Conservation (phyloP, 92 coral and sea anemone species). For the Anthopleura xanthogrammica region DNA sequence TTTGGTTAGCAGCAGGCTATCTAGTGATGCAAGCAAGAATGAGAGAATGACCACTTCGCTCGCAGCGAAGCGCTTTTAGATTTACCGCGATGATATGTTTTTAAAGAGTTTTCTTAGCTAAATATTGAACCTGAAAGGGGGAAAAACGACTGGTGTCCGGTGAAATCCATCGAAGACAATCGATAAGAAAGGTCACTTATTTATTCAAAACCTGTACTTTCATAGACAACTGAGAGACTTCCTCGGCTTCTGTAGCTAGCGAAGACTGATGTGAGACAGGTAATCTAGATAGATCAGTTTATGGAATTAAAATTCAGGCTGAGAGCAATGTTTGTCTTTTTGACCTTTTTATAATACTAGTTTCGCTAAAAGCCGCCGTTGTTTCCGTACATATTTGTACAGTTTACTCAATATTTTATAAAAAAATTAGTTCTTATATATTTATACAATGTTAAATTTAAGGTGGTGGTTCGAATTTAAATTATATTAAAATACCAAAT, state of each 20-base stretch:
- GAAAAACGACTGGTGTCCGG: conserved; percentile 13
- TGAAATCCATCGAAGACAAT: conserved; percentile 1
- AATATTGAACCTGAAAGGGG: not conserved
- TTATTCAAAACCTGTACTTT: not conserved
- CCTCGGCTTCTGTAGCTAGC: conserved; percentile 7
- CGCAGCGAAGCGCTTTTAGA: conserved; percentile 11
- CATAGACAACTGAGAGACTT: not conserved
- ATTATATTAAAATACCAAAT: too few species aligned
- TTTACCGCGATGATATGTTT: conserved; percentile 4
- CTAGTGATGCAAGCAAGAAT: not conserved
- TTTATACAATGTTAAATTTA: too few species aligned
- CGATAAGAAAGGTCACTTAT: not conserved
- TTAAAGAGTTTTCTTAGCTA: not conserved
- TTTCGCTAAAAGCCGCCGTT: not conserved
- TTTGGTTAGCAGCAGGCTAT: conserved; percentile 11
- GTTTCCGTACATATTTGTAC: too few species aligned
- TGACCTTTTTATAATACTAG: not conserved
- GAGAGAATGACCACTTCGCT: conserved; percentile 7
- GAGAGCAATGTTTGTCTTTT: not conserved
- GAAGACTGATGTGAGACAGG: not conserved
- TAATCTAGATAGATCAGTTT: conserved; percentile 4
- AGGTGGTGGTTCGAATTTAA: too few species aligned
- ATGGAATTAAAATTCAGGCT: not conserved
- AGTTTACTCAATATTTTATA: too few species aligned
- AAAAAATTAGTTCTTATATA: too few species aligned